Conservation (phyloP, 2,888 invertebrate species). For the Xiphydria camelus region DNA sequence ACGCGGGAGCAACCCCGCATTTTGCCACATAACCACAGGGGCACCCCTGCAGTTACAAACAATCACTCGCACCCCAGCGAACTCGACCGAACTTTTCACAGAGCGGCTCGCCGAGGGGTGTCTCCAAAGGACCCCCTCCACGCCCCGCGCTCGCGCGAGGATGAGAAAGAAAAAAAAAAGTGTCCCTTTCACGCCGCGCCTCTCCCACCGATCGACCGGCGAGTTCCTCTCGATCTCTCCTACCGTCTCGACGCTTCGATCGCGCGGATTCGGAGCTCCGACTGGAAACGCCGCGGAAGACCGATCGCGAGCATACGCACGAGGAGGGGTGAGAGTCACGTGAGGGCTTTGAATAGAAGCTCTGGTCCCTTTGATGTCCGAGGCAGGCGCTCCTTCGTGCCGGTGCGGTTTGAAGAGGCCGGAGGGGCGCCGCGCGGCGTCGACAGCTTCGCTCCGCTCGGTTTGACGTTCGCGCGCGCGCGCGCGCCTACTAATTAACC, state of each 20-base stretch:
- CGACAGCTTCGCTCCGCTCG: background rate
- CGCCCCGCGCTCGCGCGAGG: slow-evolving; percentile 10
- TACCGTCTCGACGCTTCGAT: no score
- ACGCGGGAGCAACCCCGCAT: slow-evolving; percentile 32
- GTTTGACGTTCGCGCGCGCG: background rate
- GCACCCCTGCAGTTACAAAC: slow-evolving; percentile 34
- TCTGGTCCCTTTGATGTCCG: slow-evolving; percentile 44
- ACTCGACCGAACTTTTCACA: slow-evolving; percentile 1
- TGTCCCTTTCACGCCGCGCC: slow-evolving; percentile 3
- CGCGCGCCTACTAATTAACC: slow-evolving; percentile 34
- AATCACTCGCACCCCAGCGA: slow-evolving; percentile 29
- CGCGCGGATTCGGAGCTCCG: no score
- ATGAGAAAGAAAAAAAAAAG: slow-evolving; percentile 12
- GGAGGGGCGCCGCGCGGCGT: no score
- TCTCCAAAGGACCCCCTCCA: slow-evolving; percentile 28
- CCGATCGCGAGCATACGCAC: background rate
- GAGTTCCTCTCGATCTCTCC: no score
- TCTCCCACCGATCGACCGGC: no score
- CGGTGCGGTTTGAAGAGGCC: no score
- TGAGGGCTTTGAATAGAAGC: slow-evolving; percentile 38
- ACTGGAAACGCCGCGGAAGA: no score
- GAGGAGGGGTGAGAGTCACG: background rate
- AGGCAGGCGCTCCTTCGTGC: slow-evolving; percentile 33
- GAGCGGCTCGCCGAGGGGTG: slow-evolving; percentile 14
- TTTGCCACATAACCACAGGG: slow-evolving; percentile 38